Evolutionary conservation across 1,140 invertebrate species (phyloP), one percentile per base, ranked within the genome.

Genomic region (Zaprionus kolodkinae): DNA sequence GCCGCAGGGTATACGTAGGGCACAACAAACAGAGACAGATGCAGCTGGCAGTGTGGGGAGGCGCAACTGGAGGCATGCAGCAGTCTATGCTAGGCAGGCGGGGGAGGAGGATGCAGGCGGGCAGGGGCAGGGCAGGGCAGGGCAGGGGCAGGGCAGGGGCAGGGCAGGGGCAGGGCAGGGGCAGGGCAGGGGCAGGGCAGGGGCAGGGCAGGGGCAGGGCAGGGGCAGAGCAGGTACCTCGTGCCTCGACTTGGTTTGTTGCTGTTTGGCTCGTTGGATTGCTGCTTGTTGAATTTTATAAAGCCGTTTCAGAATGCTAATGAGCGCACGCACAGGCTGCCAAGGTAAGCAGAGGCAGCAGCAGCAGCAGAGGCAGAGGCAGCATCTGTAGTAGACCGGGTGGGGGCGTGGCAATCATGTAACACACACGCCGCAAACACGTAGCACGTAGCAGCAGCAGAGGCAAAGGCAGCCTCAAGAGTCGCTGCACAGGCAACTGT

Each of bases 291-390:
- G 84, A 87, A 87, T 87, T 87, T 87, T 87, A 87, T 87, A 87
- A 87, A 87, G 84, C 84, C 84, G 84, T 87, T 87, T 87, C 84
- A 87, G 84, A 87, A 87, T 87, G 84, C 84, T 87, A 87, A 87
- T 87, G 84, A 87, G 84, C 84, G 85, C 85, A 87, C 84, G 84
- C 84, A 87, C 84, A 84, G 80, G 77, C 83, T 79, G 83, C 80
- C 80, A 76, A 89, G 85, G 85, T 88, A 87, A 87, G 78, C 75
- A 56, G 72, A 21, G 21, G 27, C 27, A 3, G 27, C 71, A 60
- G 33, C 33, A 21, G n/a, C n/a, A n/a, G n/a, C n/a, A n/a, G n/a
- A n/a, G n/a, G n/a, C n/a, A n/a, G n/a, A n/a, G 27, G 27, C 71
- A 60, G 33, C 33, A 21, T 21, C 21, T 27, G 48, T 21, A 70